Evolutionary conservation across 2,113 vertebrate genomes (phyloP).

Genomic region (Nanger granti): DNA sequence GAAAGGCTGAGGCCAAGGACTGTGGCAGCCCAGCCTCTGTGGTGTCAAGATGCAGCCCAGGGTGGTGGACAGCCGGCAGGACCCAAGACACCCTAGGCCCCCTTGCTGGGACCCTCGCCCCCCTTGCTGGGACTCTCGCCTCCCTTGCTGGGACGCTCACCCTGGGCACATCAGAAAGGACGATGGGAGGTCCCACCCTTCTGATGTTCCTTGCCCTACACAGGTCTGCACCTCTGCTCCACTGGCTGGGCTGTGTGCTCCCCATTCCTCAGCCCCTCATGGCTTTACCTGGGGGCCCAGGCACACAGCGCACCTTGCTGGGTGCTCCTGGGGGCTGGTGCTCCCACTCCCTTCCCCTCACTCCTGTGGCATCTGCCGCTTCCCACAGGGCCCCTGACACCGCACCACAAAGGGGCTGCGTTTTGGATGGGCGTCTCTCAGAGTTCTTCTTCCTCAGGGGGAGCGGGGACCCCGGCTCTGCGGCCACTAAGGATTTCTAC

Average conservation of each 20-base stretch:
- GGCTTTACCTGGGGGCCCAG: too few relatives aligned
- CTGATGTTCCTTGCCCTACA: not conserved
- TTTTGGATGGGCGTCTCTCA: too few relatives aligned
- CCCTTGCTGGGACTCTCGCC: fast-evolving
- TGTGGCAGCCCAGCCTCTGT: fast-evolving
- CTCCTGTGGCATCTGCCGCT: too few relatives aligned
- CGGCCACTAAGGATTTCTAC: fast-evolving
- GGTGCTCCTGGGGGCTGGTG: fast-evolving
- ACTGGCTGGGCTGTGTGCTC: not conserved
- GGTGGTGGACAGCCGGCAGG: fast-evolving
- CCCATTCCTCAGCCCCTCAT: not conserved
- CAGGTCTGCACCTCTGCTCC: not conserved
- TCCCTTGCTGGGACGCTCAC: fast-evolving
- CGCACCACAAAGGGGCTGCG: fast-evolving
- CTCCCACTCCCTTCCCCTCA: fast-evolving
- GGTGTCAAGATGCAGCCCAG: fast-evolving
- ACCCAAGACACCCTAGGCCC: fast-evolving
- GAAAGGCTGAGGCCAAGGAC: not conserved
- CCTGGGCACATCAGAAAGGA: not conserved
- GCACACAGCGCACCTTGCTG: too few relatives aligned
- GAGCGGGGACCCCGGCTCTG: too few relatives aligned
- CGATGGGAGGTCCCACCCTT: fast-evolving
- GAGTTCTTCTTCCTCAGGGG: not conserved
- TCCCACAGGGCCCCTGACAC: fast-evolving
- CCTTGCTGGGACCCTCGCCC: fast-evolving